Evolutionary conservation across 2,113 vertebrate species (phyloP), one percentile per base, ranked within the genome.

Genomic region (Ranitomeya variabilis): DNA sequence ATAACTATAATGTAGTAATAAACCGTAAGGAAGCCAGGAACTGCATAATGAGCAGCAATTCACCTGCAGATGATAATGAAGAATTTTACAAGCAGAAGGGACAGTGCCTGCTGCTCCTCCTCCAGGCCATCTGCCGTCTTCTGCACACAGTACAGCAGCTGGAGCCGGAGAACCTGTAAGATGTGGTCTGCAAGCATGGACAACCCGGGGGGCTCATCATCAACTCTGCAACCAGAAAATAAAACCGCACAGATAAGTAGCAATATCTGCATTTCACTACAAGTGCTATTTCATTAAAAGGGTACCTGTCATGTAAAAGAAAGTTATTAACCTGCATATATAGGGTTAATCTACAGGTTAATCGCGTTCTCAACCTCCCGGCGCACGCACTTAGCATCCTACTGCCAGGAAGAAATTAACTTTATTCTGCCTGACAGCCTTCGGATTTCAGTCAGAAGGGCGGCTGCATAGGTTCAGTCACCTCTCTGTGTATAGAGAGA

Each of bases 41-140:
- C 18, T 23, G 18, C 21, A 79, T 7, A 57, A 23, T 7, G 31
- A 59, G 11, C 13, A 59, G 81, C 2, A 92, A 78, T 7, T 90
- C 92, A 99, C 98, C 98, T 97, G 97, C 98, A 99, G 92, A 97
- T 95, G 92, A 99, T 95, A 91, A 99, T 99, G 89, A 99, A 97
- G 93, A 99, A 99, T 89, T 99, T 99, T 90, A 99, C 97, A 79
- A 99, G 96, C 67, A 99, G 91, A 91, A 99, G 90, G 1, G 97
- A 96, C 78, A 99, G 92, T 60, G 96, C 92, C 90, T 99, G 98
- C 85, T 99, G 98, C 89, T 98, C 96, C 37, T 97, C 96, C 91
- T 99, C 98, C 91, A 99, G 92, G 2, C 98, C 98, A 54, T 97
- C 97, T 0, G 97, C 97, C 82, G 96, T 96, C 92, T 99, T 99